Evolutionary conservation across 2,113 vertebrate genomes (phyloP), one percentile per base, ranked within the genome.

Genomic region (Heloderma charlesbogerti): DNA sequence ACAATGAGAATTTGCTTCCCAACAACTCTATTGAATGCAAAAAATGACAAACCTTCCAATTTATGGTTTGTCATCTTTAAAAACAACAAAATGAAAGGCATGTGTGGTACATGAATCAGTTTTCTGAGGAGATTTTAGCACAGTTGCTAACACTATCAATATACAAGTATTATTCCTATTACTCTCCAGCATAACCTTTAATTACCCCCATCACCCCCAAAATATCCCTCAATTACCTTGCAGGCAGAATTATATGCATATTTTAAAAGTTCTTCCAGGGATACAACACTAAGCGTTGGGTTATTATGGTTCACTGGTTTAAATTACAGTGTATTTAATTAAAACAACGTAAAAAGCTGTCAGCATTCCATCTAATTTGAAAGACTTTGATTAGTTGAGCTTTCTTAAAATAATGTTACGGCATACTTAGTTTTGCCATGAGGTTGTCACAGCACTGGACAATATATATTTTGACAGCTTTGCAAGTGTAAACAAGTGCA

Each of bases 261-360:
- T 96, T 96, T 97, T 95, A 91, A 96, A 97, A 95, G 90, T 95
- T 95, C 97, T 96, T 94, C 91, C 94, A 97, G 94, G 91, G 93
- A 96, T 97, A 96, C 91, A 96, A 96, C 93, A 90, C 93, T 97
- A 97, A 96, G 94, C 90, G 91, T 94, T 94, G 94, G 93, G 95
- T 95, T 96, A 86, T 94, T 96, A 92, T 95, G 91, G 93, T 96
- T 96, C 95, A 95, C 22, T 94, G 95, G 87, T 94, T 97, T 95
- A 95, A 95, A 96, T 96, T 97, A 96, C 89, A 95, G 92, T 95
- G 91, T 93, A 94, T 88, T 96, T 96, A 95, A 97, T 96, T 97
- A 96, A 97, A 97, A 95, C 93, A 94, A 92, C 92, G 90, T 97
- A 95, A 95, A 96, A 97, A 96, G 75, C 94, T 96, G 92, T 96